phyloP scores from a whole-genome alignment of 2,888 invertebrate species.

The Eutolmus rufibarbis region DNA sequence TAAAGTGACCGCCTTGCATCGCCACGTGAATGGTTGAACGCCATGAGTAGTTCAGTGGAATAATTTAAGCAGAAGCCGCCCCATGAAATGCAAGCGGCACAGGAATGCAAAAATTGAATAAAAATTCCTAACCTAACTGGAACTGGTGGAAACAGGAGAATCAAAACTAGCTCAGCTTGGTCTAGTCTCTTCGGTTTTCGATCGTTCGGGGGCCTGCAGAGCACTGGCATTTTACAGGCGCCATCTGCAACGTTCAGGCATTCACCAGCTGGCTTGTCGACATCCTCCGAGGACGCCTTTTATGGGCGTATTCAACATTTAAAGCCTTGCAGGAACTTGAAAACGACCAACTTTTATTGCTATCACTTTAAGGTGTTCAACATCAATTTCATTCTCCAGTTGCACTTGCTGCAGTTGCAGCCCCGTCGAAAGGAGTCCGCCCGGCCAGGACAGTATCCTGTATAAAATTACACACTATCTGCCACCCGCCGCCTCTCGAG shows the following conservation, averaged over 20 bases:
- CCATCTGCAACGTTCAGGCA: not conserved
- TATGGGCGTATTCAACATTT: not conserved
- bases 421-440: not conserved
- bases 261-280: not conserved
- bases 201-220: not conserved
- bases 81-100: not conserved
- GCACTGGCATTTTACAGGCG: not conserved
- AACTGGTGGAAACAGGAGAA: not conserved
- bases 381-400: slow-evolving; percentile 24
- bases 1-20: not conserved
- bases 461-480: slow-evolving; percentile 30
- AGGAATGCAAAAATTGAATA: not conserved
- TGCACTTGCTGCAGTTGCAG: not conserved
- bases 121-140: not conserved
- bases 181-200: not conserved
- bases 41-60: not conserved
- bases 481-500: not conserved
- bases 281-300: not conserved
- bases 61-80: not conserved
- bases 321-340: not conserved
- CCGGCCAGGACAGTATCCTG: not conserved
- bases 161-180: not conserved
- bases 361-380: slow-evolving; percentile 23
- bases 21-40: not conserved
- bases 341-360: slow-evolving; percentile 27